Base-by-base conservation (phyloP, 2,888 invertebrate genomes). In the Heteromurus nitidus region DNA sequence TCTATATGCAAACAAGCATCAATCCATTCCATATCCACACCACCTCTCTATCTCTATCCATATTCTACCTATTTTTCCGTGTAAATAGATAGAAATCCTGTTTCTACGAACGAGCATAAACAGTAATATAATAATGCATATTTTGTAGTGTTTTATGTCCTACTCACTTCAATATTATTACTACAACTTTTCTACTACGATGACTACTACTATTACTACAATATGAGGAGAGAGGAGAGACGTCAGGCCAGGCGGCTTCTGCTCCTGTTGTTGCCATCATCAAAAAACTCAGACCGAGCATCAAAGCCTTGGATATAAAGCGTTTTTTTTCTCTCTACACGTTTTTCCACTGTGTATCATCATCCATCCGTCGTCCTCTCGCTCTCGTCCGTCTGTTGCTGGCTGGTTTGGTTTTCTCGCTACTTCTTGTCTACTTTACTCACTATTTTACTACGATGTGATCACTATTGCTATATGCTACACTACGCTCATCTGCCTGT, bases 231-330 rank as follows among this genome's bases (percentile, higher is more conserved):
- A 28, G 36, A 31, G 69, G 36, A 69, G 69, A 44, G n/a, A 42
- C 75, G 69, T 60, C 70, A 77, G 77, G 77, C 77, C 70, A 77
- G 77, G 77, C 77, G 70, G 77, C 70, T 77, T 77, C 77, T 77
- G 64, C 70, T 70, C 31, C 22, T 42, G 24, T 64, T 67, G 28
- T 28, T n/a, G 26, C 16, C 42, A 44, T 65, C 65, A 22, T 18
- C 47, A 47, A 3, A n/a, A 16, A 28, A 68, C 30, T 16, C 13
- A 53, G 5, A n/a, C n/a, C n/a, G n/a, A 60, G 26, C 5, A 60
- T 60, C n/a, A 18, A 30, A 28, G 18, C 62, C 18, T 62, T 28
- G n/a, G 26, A 60, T 60, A 62, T 55, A 74, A 65, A 55, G 55
- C 70, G 30, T 53, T 36, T 30, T 53, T 3, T 36, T 9, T 64